A percentile compares a stretch with the other conserved stretches of the same genome.
Evolutionary conservation across 2,888 invertebrate genomes (phyloP).

Genomic region (Halocaridina rubra): DNA sequence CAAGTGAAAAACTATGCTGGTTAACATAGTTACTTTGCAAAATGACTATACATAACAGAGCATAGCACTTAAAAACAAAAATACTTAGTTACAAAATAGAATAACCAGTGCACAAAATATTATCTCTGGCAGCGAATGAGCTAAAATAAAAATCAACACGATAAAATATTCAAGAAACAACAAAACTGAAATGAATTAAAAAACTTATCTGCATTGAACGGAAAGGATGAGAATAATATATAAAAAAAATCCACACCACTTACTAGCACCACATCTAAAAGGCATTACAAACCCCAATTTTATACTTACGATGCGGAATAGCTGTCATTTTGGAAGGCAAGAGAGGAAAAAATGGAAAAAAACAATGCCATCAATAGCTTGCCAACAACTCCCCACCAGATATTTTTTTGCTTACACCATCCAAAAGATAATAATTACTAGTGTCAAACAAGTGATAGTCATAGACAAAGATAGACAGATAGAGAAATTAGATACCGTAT

Average conservation of each 20-base stretch:
- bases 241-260: constrained; percentile 33
- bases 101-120: neutral
- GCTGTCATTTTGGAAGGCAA: constrained; percentile 60
- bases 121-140: neutral
- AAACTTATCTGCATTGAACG: neutral
- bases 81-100: too few species aligned
- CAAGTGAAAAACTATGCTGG: too few species aligned
- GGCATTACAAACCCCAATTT: constrained; percentile 56
- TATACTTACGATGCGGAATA: constrained; percentile 45
- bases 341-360: constrained; percentile 61
- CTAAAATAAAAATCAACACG: neutral
- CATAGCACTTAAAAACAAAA: too few species aligned
- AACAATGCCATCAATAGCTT: constrained; percentile 61
- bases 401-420: constrained; percentile 52
- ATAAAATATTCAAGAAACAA: constrained; percentile 28
- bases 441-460: neutral
- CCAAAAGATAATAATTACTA: constrained; percentile 49
- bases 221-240: constrained; percentile 18
- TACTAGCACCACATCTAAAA: constrained; percentile 58
- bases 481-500: too few species aligned
- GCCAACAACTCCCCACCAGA: constrained; percentile 44
- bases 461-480: neutral
- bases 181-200: neutral
- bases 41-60: constrained; percentile 20
- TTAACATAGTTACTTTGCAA: too few species aligned